Conservation (phyloP, 2,888 invertebrate genomes). For the Thelaira solivaga region DNA sequence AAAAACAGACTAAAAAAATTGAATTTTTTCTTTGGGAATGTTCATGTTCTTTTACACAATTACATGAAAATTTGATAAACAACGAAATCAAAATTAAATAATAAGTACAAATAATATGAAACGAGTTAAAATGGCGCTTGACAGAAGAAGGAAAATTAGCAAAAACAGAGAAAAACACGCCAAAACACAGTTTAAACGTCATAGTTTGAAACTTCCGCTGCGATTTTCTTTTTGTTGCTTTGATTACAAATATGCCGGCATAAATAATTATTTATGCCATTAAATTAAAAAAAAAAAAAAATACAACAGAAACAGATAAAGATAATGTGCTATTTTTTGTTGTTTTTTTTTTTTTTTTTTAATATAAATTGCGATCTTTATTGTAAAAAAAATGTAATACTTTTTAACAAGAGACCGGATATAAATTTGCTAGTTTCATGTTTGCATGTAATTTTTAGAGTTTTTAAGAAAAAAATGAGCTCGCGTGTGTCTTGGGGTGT, state of each 20-base stretch:
- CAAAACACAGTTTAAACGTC: constrained; percentile 38
- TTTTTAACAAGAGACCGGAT: too few relatives aligned
- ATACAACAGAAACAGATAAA: constrained; percentile 5
- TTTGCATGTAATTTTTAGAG: too few relatives aligned
- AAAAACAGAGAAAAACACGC: constrained; percentile 1
- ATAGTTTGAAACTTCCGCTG: constrained; percentile 58
- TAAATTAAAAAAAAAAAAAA: constrained; percentile 18
- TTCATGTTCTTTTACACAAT: constrained; percentile 7
- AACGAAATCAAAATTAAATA: constrained; percentile 37
- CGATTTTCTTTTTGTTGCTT: constrained; percentile 31
- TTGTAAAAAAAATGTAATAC: background rate
- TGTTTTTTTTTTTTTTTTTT: constrained; percentile 13
- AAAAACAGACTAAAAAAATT: constrained; percentile 11
- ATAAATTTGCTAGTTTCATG: too few relatives aligned
- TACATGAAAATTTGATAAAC: constrained; percentile 29
- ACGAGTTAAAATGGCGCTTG: constrained; percentile 57
- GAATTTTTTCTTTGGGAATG: constrained; percentile 35
- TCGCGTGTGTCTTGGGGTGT: too few relatives aligned
- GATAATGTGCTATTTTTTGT: constrained; percentile 30
- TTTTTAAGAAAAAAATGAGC: too few relatives aligned
- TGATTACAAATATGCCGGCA: constrained; percentile 43
- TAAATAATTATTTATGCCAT: constrained; percentile 51
- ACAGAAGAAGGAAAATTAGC: background rate
- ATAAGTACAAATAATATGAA: constrained; percentile 24
- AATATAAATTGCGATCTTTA: background rate